Evolutionary conservation across 2,797 vertebrate genomes (phyloP).

Genomic region (Lacerta agilis): DNA sequence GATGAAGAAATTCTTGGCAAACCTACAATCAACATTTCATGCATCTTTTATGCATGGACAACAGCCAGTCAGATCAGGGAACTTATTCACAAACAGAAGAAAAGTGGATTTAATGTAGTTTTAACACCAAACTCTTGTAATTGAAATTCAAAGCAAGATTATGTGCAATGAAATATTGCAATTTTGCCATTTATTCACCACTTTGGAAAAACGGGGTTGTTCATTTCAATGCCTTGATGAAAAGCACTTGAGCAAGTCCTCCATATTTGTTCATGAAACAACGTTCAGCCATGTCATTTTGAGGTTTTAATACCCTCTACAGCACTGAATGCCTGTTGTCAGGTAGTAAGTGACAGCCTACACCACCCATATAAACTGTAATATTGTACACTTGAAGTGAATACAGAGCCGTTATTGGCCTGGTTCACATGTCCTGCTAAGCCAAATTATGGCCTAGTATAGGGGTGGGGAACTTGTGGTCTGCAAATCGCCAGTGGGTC

Average conservation of each 20-base stretch:
- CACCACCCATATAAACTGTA: neutral
- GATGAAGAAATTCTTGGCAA: neutral
- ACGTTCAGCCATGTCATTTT: neutral
- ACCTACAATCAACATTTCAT: neutral
- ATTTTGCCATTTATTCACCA: neutral
- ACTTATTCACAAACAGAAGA: neutral
- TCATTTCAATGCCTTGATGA: neutral
- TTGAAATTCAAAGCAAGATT: neutral
- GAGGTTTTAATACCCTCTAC: neutral
- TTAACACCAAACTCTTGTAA: neutral
- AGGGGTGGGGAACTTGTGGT: no score
- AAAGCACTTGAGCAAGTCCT: neutral
- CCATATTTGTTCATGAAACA: neutral
- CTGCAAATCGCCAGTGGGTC: no score
- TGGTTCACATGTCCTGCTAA: no score
- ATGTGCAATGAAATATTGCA: neutral
- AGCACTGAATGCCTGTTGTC: neutral
- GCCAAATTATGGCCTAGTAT: no score
- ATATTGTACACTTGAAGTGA: neutral
- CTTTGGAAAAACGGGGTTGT: neutral
- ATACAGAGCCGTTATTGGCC: neutral
- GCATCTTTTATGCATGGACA: slow-evolving; percentile 1
- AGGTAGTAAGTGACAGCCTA: neutral
- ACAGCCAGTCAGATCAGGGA: neutral
- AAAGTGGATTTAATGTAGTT: neutral